Percentiles rank a stretch among this genome's conserved stretches.
These are phyloP conservation scores for Camelus dromedarius DNA, from an alignment of 2,113 vertebrate genomes.

Conservation along the genomic window DNA sequence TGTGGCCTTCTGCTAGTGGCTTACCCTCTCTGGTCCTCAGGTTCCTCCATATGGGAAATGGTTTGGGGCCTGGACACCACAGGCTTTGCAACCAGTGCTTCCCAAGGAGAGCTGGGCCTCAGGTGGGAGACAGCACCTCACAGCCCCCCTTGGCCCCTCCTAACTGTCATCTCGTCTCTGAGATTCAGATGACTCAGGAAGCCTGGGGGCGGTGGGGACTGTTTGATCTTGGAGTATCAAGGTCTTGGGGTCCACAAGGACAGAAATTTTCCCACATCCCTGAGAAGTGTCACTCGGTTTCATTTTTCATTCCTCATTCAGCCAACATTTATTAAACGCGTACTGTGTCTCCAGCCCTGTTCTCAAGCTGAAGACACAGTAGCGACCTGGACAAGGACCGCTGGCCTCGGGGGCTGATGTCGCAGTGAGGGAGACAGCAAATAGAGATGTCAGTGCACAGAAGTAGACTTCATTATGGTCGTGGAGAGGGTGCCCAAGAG, in stretches of 20 bases:
- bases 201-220: not conserved
- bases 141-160: rapidly evolving
- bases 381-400: not conserved
- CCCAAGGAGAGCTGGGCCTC: not conserved
- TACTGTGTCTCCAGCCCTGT: not conserved
- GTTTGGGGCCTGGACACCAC: not conserved
- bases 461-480: rapidly evolving
- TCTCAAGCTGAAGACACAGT: not conserved
- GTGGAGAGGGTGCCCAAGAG: not conserved
- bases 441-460: not conserved
- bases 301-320: not conserved
- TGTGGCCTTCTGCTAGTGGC: not conserved
- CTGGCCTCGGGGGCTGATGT: not conserved
- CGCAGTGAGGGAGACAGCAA: not conserved
- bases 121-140: rapidly evolving
- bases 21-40: not conserved
- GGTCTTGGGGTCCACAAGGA: not conserved
- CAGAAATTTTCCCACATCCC: not conserved
- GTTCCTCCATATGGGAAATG: rapidly evolving
- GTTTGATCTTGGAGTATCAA: not conserved
- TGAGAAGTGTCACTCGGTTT: not conserved
- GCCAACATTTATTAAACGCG: not conserved
- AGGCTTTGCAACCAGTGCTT: not conserved
- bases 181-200: not conserved
- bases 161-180: rapidly evolving